Conservation (phyloP, 53 echinoderm and acorn worm genomes). For the Glandiceps talaboti region DNA sequence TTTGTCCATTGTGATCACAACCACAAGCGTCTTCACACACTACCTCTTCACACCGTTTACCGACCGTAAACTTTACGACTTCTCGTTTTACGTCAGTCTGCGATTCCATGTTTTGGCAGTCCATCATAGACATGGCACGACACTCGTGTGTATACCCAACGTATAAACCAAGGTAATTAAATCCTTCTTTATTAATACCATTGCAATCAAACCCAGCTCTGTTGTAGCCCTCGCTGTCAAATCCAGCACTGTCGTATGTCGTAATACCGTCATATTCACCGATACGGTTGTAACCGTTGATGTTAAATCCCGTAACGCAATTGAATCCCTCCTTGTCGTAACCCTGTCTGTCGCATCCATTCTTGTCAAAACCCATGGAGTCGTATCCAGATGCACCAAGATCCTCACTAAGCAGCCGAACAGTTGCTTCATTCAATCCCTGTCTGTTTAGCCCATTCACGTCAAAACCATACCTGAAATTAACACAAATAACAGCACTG, state of each 20-base stretch:
- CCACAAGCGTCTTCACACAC: not conserved
- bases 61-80: not conserved
- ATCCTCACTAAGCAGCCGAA: not conserved
- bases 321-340: constrained; percentile 34
- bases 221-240: constrained; percentile 41
- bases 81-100: not conserved
- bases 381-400: constrained; percentile 20
- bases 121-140: not conserved
- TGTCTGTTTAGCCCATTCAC: not conserved
- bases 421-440: not conserved
- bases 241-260: constrained; percentile 29
- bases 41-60: not conserved
- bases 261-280: constrained; percentile 46
- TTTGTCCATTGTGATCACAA: not conserved
- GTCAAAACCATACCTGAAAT: not conserved
- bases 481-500: no score
- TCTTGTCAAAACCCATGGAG: constrained; percentile 41
- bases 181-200: constrained; percentile 44
- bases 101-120: not conserved
- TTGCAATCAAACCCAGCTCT: constrained; percentile 51
- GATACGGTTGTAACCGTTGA: not conserved
- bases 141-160: not conserved
- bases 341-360: constrained; percentile 68
- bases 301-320: not conserved
- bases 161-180: constrained; percentile 55